phyloP scores from a whole-genome alignment of 1,140 invertebrate species.

The Dinothrombium tinctorium region DNA sequence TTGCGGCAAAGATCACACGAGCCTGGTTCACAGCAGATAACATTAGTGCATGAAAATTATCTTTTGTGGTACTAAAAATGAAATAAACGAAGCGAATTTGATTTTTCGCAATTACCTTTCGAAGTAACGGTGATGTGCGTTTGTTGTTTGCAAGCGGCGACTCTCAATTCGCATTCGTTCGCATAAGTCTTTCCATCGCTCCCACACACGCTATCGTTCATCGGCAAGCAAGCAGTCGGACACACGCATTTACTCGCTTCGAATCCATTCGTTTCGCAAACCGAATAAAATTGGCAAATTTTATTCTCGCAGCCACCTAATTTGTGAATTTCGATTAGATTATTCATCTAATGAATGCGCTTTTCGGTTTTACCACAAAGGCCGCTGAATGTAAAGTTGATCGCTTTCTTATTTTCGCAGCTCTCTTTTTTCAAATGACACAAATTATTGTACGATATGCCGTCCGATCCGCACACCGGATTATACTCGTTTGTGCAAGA shows the following conservation, averaged over 20 bases:
- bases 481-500: conserved; percentile 52
- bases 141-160: conserved; percentile 37
- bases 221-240: conserved; percentile 42
- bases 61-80: neutral
- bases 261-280: conserved; percentile 37
- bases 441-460: conserved; percentile 63
- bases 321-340: too few relatives aligned
- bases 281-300: conserved; percentile 55
- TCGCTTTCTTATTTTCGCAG: conserved; percentile 42
- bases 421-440: conserved; percentile 55
- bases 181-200: conserved; percentile 49
- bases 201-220: conserved; percentile 33
- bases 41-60: neutral
- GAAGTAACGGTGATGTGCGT: neutral
- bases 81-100: neutral
- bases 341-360: neutral
- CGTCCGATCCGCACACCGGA: conserved; percentile 66
- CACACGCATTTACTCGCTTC: conserved; percentile 53
- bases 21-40: too few relatives aligned
- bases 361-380: conserved; percentile 47
- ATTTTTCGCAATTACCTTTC: too few relatives aligned
- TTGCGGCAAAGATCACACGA: conserved; percentile 51
- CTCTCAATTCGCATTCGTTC: conserved; percentile 37
- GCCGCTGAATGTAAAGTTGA: conserved; percentile 47
- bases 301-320: conserved; percentile 66